Evolutionary conservation across 2,888 invertebrate genomes (phyloP), one percentile per base, ranked within the genome.

Genomic region (Ochropleura leucogaster): DNA sequence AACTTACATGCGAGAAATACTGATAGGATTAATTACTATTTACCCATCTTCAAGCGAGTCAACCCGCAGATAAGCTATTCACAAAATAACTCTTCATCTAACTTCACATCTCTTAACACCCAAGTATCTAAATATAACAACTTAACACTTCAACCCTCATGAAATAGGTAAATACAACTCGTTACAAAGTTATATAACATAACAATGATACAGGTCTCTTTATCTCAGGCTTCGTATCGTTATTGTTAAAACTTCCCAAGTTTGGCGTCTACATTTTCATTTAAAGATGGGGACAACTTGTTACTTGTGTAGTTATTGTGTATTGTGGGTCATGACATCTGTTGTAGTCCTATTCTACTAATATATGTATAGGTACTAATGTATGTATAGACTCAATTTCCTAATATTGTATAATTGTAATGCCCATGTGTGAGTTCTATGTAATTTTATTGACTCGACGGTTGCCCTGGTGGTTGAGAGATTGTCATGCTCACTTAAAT

Each of bases 201-300:
- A 69, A 76, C 66, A 74, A 53, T 66, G 60, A 65, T 69, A 68
- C 20, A 40, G 51, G 40, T 53, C 74, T 81, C 30, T 77, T 84
- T 77, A 82, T 85, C 49, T 69, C 64, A 12, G 49, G 57, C 79
- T 82, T 66, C 49, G 65, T 63, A 55, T 75, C 69, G 74, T 59
- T 76, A 83, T 76, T 73, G 73, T 75, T 67, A 64, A 49, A 83
- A 83, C 65, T 84, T 80, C 49, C 55, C 65, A 18, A 64, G 57
- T 59, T 60, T 42, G n/a, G 16, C 55, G 51, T 65, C 47, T 51
- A 71, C 68, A 20, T 64, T 77, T 77, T 80, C 55, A 84, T 74
- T 74, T 46, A n/a, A 83, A 83, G 71, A 79, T 83, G 0, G 14
- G 9, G 4, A 30, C 30, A 68, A 70, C 68, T 83, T 74, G 59